Evolutionary conservation across 2,113 vertebrate genomes (phyloP), one percentile per base, ranked within the genome.

Genomic region (Nematolebias whitei): DNA sequence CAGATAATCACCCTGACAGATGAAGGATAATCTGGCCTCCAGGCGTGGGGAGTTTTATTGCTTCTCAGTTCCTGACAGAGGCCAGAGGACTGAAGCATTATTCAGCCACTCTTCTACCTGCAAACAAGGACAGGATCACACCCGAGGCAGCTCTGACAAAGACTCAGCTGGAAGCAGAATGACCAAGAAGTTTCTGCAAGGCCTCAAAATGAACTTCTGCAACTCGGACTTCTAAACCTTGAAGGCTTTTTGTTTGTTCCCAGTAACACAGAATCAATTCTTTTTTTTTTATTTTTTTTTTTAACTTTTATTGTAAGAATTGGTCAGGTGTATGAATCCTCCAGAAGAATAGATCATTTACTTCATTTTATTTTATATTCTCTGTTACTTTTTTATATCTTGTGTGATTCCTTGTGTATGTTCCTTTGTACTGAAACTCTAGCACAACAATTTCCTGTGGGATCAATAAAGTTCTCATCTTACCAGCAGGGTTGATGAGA

Each of bases 61-160:
- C 35, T 26, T 41, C 38, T 40, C 57, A 14, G 14, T 3, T n/a
- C n/a, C n/a, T n/a, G n/a, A n/a, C n/a, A n/a, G n/a, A n/a, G n/a
- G n/a, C n/a, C n/a, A n/a, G n/a, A n/a, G n/a, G n/a, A n/a, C n/a
- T n/a, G n/a, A n/a, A n/a, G n/a, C n/a, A 7, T 29, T 29, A 52
- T 2, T 7, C 71, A 59, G 45, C 43, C 29, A 18, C 7, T 10
- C 54, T 55, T 52, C 63, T 41, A 15, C 12, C 41, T 18, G 47
- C 2, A 29, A 29, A 29, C 26, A 29, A 29, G 48, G 43, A 71
- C 54, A n/a, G 22, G 22, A 19, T 49, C 50, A 43, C 52, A 82
- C 75, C 61, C 48, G 69, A 63, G 71, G 68, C 65, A 40, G 19
- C 26, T 3, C 3, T 3, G 7, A 29, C 26, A 24, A 20, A 66